A percentile compares a stretch with the other conserved stretches of the same genome.
Conservation (phyloP, 2,888 invertebrate species). For the Amblyjoppa fuscipennis region DNA sequence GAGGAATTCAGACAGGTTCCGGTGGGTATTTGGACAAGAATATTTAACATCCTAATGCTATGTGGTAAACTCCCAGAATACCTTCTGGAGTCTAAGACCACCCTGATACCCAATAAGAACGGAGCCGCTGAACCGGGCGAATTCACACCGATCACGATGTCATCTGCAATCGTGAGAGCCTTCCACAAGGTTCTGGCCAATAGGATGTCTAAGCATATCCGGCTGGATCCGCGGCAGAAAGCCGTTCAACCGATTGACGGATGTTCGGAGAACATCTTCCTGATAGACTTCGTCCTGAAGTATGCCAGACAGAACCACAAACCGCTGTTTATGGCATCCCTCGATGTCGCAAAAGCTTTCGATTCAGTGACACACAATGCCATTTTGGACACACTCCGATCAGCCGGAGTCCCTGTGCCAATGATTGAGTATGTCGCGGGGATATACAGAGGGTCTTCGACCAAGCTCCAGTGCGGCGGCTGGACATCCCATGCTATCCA, state of each 20-base stretch:
- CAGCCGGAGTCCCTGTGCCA: not conserved
- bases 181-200: constrained; percentile 66
- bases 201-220: not conserved
- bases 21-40: not conserved
- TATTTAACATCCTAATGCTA: constrained; percentile 63
- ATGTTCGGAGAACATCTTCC: constrained; percentile 43
- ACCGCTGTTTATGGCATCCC: constrained; percentile 80
- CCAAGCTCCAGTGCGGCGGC: constrained; percentile 21
- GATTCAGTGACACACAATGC: constrained; percentile 75
- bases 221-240: constrained; percentile 41
- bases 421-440: constrained; percentile 35
- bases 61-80: constrained; percentile 59
- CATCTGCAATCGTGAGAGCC: constrained; percentile 46
- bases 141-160: constrained; percentile 68
- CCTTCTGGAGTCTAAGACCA: constrained; percentile 58
- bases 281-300: constrained; percentile 54
- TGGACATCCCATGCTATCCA: constrained; percentile 27
- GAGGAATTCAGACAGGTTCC: constrained; percentile 49
- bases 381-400: too few relatives aligned
- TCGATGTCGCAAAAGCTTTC: constrained; percentile 84
- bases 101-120: constrained; percentile 66
- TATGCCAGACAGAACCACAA: constrained; percentile 72
- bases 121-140: constrained; percentile 58
- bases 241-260: constrained; percentile 55
- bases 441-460: constrained; percentile 20